Evolutionary conservation across 2,888 invertebrate species (phyloP).

Genomic region (Athalia circularis): DNA sequence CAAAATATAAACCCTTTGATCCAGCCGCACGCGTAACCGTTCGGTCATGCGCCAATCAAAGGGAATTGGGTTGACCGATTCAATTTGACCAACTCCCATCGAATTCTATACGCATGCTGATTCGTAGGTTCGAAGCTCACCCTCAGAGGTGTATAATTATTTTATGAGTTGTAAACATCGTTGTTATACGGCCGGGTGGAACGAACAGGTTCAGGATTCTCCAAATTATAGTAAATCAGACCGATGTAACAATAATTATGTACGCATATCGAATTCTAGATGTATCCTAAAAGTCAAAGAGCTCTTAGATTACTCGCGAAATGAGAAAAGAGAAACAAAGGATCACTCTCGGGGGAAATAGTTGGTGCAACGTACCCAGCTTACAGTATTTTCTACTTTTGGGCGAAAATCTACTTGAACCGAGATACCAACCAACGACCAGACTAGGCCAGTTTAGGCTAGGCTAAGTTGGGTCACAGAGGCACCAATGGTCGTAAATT

Average conservation of each 20-base stretch:
- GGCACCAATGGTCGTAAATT: constrained; percentile 41
- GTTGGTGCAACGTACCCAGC: constrained; percentile 11
- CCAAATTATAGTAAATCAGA: too few species aligned
- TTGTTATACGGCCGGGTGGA: neutral
- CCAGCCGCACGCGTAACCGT: neutral
- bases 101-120: neutral
- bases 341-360: constrained; percentile 33
- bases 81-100: constrained; percentile 6
- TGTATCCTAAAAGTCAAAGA: too few species aligned
- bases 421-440: constrained; percentile 11
- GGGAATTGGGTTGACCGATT: constrained; percentile 25
- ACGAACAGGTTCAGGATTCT: too few species aligned
- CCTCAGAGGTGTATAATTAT: neutral
- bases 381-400: constrained; percentile 23
- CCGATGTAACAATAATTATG: too few species aligned
- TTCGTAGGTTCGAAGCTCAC: neutral
- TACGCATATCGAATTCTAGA: too few species aligned
- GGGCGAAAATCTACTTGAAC: constrained; percentile 1
- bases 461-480: constrained; percentile 20
- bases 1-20: constrained; percentile 1
- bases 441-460: constrained; percentile 29
- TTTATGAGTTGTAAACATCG: neutral
- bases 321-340: neutral
- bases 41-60: constrained; percentile 7
- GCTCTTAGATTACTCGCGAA: too few species aligned